Percentiles rank a stretch among this genome's conserved stretches.
These are phyloP conservation scores for Styela clava DNA, from an alignment of 23 tunicate species.

Conservation along the genomic window DNA sequence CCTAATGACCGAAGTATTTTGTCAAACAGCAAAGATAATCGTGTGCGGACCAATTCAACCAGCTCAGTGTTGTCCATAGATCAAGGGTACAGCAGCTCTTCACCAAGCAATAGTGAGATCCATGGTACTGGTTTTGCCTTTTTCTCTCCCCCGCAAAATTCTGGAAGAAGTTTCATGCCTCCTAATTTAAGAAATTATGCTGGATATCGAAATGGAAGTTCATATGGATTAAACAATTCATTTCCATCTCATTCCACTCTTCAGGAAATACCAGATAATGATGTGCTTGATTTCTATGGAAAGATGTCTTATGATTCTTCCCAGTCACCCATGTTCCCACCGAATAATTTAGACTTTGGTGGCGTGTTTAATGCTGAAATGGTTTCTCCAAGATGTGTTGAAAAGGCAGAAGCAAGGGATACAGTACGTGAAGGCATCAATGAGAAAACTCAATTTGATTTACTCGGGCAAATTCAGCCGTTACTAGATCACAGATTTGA, in stretches of 20 bases:
- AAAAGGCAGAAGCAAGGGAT: too few relatives aligned
- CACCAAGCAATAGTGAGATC: constrained; percentile 44
- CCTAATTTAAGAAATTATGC: not conserved
- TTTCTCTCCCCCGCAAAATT: constrained; percentile 62
- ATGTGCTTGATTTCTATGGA: constrained; percentile 1
- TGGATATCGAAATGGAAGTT: constrained; percentile 8
- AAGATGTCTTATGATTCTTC: not conserved
- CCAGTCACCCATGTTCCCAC: constrained; percentile 42
- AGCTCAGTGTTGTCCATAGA: constrained; percentile 68
- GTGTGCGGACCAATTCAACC: constrained; percentile 83
- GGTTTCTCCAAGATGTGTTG: not conserved
- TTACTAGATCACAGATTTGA: constrained; percentile 1
- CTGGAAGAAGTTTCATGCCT: not conserved
- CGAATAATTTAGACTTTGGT: not conserved
- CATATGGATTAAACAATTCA: constrained; percentile 5
- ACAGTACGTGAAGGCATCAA: too few relatives aligned
- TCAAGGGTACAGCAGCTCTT: constrained; percentile 88
- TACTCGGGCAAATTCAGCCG: not conserved
- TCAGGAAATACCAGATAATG: constrained; percentile 78
- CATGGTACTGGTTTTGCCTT: constrained; percentile 32
- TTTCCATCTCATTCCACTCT: constrained; percentile 48
- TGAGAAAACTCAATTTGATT: not conserved
- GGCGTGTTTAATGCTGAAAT: not conserved
- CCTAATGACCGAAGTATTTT: not conserved
- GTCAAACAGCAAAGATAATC: constrained; percentile 33